Base-by-base conservation (phyloP, 2,113 vertebrate genomes). In the Noctilio leporinus region DNA sequence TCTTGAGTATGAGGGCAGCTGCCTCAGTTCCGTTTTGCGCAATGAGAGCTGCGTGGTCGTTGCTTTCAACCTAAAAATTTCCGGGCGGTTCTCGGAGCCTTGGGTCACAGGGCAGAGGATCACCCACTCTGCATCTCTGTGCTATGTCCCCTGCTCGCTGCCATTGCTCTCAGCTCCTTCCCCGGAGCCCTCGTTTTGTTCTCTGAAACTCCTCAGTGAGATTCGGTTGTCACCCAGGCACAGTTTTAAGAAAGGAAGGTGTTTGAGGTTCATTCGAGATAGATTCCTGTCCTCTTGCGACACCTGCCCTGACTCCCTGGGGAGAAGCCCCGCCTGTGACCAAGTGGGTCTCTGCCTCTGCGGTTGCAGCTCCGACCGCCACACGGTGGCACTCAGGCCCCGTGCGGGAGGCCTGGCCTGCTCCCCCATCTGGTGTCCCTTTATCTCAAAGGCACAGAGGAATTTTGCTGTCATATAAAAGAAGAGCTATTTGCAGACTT, bases 331-430 rank as follows among this genome's bases (percentile, higher is more conserved):
- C 5, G 49, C 17, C 45, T 7, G 49, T 17, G 0, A 0, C 5
- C 0, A 10, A 1, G 4, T 12, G 19, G 11, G 16, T 19, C 15
- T 47, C 70, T 24, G 24, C 33, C 24, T 24, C 7, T 1, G 0
- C 5, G 14, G 28, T 20, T 9, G 9, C 15, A 76, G 49, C 38
- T 45, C 3, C 3, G 0, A 20, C 55, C 20, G 82, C 98, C 98
- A 96, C 98, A 96, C 0, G 98, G 91, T 97, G 98, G 98, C 98
- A 97, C 98, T 96, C 96, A 84, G 84, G 57, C 57, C 78, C 91
- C 35, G 16, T 33, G 47, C 55, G 47, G 3, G 3, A 40, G 10
- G 67, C 0, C 22, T 38, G 22, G 10, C 7, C 69, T 10, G 11
- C 22, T 14, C 7, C 17, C 64, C 43, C 0, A 2, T 16, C 7